Conservation (phyloP, 2,113 vertebrate species). For the Lepidothrix coronata region DNA sequence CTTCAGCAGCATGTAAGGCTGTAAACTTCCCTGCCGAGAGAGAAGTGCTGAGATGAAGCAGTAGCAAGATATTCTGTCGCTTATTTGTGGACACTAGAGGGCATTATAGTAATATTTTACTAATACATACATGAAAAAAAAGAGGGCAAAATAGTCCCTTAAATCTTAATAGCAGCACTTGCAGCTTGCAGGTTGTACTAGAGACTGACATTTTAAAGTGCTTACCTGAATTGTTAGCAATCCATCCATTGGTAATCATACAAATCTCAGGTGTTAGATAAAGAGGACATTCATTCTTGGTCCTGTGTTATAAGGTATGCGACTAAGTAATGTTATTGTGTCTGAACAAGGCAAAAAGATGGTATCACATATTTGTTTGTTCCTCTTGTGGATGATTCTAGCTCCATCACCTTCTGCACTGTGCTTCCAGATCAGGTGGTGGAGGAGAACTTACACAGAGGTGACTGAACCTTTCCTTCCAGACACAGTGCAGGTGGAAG, state of each 20-base stretch:
- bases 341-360: not conserved
- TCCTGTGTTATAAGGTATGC: not conserved
- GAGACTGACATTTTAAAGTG: not conserved
- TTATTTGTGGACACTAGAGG: conserved; percentile 23
- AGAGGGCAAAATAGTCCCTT: not conserved
- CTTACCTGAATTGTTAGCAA: not conserved
- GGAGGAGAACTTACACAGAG: not conserved
- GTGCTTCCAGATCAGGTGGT: not conserved
- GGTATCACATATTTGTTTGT: not conserved
- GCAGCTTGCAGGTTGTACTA: not conserved
- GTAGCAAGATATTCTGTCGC: not conserved
- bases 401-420: not conserved
- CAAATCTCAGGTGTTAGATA: not conserved
- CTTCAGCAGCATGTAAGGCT: not conserved
- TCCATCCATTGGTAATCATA: not conserved
- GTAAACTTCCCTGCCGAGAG: not conserved
- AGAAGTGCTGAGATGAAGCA: not conserved
- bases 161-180: rapidly evolving
- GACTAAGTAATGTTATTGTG: not conserved
- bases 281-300: not conserved
- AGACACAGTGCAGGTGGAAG: not conserved
- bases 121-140: too few relatives aligned
- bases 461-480: not conserved
- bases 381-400: not conserved
- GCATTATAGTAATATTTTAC: not conserved